A percentile compares a stretch with the other conserved stretches of the same genome.
phyloP scores from a whole-genome alignment of 2,113 vertebrate species.

The Corythornis cristatus region DNA sequence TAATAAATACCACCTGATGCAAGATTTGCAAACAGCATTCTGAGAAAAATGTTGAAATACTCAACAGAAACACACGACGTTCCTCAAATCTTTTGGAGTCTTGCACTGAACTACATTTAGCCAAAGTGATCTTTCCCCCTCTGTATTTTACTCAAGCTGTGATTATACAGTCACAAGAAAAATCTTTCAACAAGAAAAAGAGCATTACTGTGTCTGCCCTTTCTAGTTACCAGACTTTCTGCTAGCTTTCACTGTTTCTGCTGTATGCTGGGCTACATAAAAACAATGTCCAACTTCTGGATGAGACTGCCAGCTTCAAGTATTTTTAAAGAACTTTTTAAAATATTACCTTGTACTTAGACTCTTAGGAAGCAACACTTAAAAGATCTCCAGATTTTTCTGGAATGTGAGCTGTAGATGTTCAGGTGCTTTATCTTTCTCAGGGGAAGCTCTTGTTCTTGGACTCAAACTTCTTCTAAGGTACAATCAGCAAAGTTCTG shows the following conservation, averaged over 20 bases:
- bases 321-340: background rate
- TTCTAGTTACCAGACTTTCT: background rate
- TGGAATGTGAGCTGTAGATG: constrained; percentile 16
- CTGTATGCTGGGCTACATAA: background rate
- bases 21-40: background rate
- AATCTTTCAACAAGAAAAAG: background rate
- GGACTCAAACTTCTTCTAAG: background rate
- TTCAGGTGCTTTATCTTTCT: constrained; percentile 11
- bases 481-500: background rate
- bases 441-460: background rate
- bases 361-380: background rate
- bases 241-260: background rate
- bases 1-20: background rate
- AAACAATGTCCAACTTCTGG: background rate
- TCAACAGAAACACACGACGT: background rate
- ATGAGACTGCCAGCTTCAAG: background rate
- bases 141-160: background rate
- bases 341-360: background rate
- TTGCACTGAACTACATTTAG: background rate
- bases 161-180: background rate
- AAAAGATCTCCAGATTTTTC: background rate
- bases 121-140: background rate
- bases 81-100: background rate
- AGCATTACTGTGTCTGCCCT: background rate
- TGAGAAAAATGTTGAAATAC: constrained; percentile 1